These are phyloP conservation scores for Nematopogon swammerdamellus DNA, from an alignment of 2,888 invertebrate species.

Conservation along the genomic window DNA sequence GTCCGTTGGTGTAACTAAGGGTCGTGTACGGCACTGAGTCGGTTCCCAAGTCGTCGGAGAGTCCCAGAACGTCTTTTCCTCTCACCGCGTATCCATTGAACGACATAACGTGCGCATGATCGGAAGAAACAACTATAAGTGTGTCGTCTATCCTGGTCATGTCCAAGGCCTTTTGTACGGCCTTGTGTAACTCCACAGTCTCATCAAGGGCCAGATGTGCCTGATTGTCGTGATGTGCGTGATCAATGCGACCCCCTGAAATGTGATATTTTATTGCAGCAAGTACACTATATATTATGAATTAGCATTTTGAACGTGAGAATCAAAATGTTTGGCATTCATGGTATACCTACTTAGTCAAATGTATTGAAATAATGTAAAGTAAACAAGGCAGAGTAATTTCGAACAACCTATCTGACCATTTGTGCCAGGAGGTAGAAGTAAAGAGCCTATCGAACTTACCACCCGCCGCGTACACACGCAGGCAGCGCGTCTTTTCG, in stretches of 20 bases:
- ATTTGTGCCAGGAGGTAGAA: too few relatives aligned
- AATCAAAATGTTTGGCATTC: too few relatives aligned
- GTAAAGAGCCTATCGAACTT: too few relatives aligned
- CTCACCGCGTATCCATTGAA: slow-evolving; percentile 65
- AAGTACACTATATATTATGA: too few relatives aligned
- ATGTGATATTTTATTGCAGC: too few relatives aligned
- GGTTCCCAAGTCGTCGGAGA: slow-evolving; percentile 32
- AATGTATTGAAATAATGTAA: too few relatives aligned
- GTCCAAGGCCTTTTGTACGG: slow-evolving; percentile 48
- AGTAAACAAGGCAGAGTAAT: too few relatives aligned
- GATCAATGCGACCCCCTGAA: slow-evolving; percentile 60
- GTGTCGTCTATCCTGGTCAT: slow-evolving; percentile 64
- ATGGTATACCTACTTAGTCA: too few relatives aligned
- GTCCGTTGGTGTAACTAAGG: slow-evolving; percentile 63
- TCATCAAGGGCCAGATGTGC: slow-evolving; percentile 64
- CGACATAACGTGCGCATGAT: slow-evolving; percentile 72
- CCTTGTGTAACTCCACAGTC: slow-evolving; percentile 61
- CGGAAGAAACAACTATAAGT: slow-evolving; percentile 72
- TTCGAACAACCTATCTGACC: too few relatives aligned
- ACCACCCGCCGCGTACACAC: too few relatives aligned
- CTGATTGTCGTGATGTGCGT: slow-evolving; percentile 62
- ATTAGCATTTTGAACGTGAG: too few relatives aligned
- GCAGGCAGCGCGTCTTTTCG: too few relatives aligned
- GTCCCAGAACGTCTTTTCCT: slow-evolving; percentile 33
- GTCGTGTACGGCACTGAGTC: slow-evolving; percentile 58